Percentiles rank a stretch among this genome's conserved stretches.
Conservation (phyloP, 2,888 invertebrate genomes). For the Dilophus febrilis region DNA sequence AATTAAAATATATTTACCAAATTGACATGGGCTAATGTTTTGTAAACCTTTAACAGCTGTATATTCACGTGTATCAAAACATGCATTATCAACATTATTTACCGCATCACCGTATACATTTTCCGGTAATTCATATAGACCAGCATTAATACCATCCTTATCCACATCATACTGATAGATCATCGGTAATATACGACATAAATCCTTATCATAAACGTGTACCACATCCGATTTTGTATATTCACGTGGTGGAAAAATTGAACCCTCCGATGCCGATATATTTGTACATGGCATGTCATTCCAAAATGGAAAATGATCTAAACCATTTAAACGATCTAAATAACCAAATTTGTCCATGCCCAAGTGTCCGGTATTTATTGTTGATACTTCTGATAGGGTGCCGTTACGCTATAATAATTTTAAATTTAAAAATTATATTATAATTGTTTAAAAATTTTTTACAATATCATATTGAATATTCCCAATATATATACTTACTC, state of each 20-base stretch:
- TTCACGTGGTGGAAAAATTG: slow-evolving; percentile 67
- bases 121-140: slow-evolving; percentile 54
- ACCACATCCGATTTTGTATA: slow-evolving; percentile 50
- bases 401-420: slow-evolving; percentile 54
- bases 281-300: slow-evolving; percentile 54
- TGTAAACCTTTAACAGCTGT: slow-evolving; percentile 63
- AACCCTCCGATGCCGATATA: slow-evolving; percentile 56
- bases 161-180: slow-evolving; percentile 48
- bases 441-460: too few relatives aligned
- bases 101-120: slow-evolving; percentile 50
- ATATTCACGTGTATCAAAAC: slow-evolving; percentile 44
- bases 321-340: slow-evolving; percentile 55
- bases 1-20: slow-evolving; percentile 35
- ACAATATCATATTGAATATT: neutral
- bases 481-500: slow-evolving; percentile 44
- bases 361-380: slow-evolving; percentile 57
- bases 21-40: slow-evolving; percentile 76
- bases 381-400: slow-evolving; percentile 61
- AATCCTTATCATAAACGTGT: slow-evolving; percentile 69
- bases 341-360: slow-evolving; percentile 67
- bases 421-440: neutral
- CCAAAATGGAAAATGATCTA: slow-evolving; percentile 63
- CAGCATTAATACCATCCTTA: slow-evolving; percentile 60
- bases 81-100: slow-evolving; percentile 50
- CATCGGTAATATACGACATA: slow-evolving; percentile 64